Evolutionary conservation across 2,888 invertebrate genomes (phyloP).

Genomic region (Pseudococcus viburni): DNA sequence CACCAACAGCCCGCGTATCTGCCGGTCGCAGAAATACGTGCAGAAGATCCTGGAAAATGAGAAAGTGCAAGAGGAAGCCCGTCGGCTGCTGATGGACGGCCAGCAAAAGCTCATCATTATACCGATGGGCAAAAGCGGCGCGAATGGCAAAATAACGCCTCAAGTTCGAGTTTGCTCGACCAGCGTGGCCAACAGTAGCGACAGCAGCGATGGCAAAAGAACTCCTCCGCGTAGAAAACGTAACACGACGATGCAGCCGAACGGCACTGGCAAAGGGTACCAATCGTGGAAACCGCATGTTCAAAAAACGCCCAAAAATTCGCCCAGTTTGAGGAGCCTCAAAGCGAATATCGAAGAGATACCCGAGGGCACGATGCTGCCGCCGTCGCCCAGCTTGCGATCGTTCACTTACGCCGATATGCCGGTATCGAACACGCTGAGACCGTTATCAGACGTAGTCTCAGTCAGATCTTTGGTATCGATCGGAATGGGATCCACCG

Average conservation of each 20-base stretch:
- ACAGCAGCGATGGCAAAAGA: conserved; percentile 68
- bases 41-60: conserved; percentile 63
- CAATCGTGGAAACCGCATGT: conserved; percentile 19
- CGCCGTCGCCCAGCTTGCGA: conserved; percentile 63
- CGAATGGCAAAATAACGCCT: conserved; percentile 17
- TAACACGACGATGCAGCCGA: not conserved
- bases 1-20: conserved; percentile 57
- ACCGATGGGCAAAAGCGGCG: conserved; percentile 66
- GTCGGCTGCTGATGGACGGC: conserved; percentile 61
- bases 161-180: conserved; percentile 59
- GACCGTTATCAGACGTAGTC: conserved; percentile 77
- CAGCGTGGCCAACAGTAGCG: conserved; percentile 67
- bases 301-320: conserved; percentile 54
- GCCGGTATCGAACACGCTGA: conserved; percentile 60
- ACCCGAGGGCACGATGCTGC: conserved; percentile 27
- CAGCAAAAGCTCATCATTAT: conserved; percentile 68
- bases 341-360: conserved; percentile 59
- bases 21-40: not conserved
- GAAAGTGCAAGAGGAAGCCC: conserved; percentile 61
- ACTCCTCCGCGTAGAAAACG: conserved; percentile 67
- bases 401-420: conserved; percentile 56
- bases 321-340: conserved; percentile 68
- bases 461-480: conserved; percentile 86
- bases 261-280: not conserved
- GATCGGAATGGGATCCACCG: conserved; percentile 90